Evolutionary conservation across 2,888 invertebrate genomes (phyloP), one percentile per base, ranked within the genome.

Genomic region (Halictus ligatus): DNA sequence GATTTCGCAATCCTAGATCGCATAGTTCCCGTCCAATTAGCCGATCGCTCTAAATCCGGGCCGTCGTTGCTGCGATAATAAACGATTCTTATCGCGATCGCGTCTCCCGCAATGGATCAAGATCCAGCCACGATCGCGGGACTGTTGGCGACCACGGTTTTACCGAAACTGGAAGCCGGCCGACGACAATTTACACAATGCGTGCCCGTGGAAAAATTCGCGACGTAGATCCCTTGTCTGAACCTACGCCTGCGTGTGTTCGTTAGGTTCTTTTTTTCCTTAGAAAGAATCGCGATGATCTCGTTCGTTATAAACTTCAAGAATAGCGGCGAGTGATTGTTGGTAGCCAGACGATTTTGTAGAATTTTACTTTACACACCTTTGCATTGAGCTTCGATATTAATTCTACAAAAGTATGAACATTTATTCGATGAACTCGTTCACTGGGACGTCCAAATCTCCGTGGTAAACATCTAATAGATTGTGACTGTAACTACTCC

Each of bases 1-100:
- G 89, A 91, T 92, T 92, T 92, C 81, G 90, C 91, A 92, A 92
- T 90, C 85, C 78, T 78, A 86, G 86, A 86, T 88, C 89, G 87
- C 89, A 89, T 89, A 88, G 83, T 89, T 84, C 75, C 43, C 84
- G 89, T 89, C 86, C 91, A 89, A 92, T 92, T 92, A 91, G 89
- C 81, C 87, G 86, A 86, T 87, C 86, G 89, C 84, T 88, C 87
- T 75, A 78, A 84, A 88, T 85, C 85, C 75, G 81, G 87, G 10
- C 79, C 81, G 48, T 64, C n/a, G 58, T 58, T 87, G 81, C 77
- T 78, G 76, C 83, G 88, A 83, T 85, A 71, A 71, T 79, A 87
- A 74, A 82, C 46, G 81, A 84, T 77, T 79, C 79, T n/a, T 73
- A 43, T 87, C 88, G 87, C 88, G 79, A 83, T n/a, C 73, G 78